These are phyloP conservation scores for Phyllotreta cruciferae DNA, from an alignment of 2,888 invertebrate species.

Conservation along the genomic window DNA sequence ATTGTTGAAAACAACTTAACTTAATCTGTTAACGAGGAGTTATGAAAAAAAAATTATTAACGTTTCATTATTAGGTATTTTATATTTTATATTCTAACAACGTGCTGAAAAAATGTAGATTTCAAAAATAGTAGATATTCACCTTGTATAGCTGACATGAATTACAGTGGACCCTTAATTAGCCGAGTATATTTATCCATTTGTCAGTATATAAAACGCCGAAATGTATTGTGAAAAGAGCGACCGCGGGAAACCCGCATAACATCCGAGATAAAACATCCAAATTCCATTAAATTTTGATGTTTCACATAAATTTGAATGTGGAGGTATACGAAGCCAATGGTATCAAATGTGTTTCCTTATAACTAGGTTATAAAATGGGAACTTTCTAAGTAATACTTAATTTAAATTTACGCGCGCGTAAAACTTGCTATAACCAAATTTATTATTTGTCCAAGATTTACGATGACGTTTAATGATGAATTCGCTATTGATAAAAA, in stretches of 20 bases:
- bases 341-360: constrained; percentile 17
- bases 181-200: constrained; percentile 2
- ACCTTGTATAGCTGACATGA: too few relatives aligned
- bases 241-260: not conserved
- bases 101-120: too few relatives aligned
- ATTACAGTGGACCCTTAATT: not conserved
- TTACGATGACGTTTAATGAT: constrained; percentile 19
- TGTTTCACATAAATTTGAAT: constrained; percentile 36
- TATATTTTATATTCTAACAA: too few relatives aligned
- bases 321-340: constrained; percentile 14
- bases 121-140: too few relatives aligned
- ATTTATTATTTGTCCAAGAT: constrained; percentile 20
- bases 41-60: too few relatives aligned
- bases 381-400: constrained; percentile 19
- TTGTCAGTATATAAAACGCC: not conserved
- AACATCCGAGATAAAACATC: constrained; percentile 10
- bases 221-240: constrained; percentile 2
- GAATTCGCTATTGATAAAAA: constrained; percentile 4
- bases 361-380: constrained; percentile 16
- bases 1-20: too few relatives aligned
- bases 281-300: constrained; percentile 35
- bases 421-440: constrained; percentile 24
- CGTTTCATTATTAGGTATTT: too few relatives aligned
- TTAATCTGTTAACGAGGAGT: too few relatives aligned
- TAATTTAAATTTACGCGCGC: constrained; percentile 23